These are phyloP conservation scores for Otus sunia DNA, from an alignment of 2,113 vertebrate species.

Conservation along the genomic window DNA sequence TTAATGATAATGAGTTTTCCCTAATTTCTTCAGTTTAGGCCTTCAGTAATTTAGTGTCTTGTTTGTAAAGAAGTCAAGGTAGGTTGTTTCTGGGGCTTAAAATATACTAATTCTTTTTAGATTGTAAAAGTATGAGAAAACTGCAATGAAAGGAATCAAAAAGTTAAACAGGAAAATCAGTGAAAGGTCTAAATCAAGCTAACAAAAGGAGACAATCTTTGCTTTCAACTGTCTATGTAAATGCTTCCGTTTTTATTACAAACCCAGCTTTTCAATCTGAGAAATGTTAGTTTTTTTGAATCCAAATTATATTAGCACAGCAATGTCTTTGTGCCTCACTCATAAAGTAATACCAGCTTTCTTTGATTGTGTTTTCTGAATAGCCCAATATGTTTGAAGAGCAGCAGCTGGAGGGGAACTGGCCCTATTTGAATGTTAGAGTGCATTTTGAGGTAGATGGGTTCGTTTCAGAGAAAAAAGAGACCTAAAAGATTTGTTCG, in stretches of 20 bases:
- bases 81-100: not conserved
- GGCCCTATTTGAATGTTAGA: not conserved
- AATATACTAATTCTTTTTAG: not conserved
- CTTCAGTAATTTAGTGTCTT: conserved; percentile 9
- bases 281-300: not conserved
- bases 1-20: conserved; percentile 60
- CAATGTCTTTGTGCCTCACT: not conserved
- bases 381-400: not conserved
- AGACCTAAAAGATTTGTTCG: not conserved
- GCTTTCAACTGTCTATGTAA: not conserved
- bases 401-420: not conserved
- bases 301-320: not conserved
- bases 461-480: not conserved
- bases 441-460: not conserved
- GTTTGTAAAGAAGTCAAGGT: not conserved
- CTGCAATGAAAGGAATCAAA: not conserved
- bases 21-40: conserved; percentile 39
- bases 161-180: not conserved
- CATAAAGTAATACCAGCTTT: not conserved
- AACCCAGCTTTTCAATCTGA: not conserved
- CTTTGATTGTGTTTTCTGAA: conserved; percentile 21
- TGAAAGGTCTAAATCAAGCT: not conserved
- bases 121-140: not conserved
- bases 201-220: not conserved
- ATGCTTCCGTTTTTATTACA: not conserved